phyloP scores from a whole-genome alignment of 2,113 vertebrate species.

The Oreotragus oreotragus region DNA sequence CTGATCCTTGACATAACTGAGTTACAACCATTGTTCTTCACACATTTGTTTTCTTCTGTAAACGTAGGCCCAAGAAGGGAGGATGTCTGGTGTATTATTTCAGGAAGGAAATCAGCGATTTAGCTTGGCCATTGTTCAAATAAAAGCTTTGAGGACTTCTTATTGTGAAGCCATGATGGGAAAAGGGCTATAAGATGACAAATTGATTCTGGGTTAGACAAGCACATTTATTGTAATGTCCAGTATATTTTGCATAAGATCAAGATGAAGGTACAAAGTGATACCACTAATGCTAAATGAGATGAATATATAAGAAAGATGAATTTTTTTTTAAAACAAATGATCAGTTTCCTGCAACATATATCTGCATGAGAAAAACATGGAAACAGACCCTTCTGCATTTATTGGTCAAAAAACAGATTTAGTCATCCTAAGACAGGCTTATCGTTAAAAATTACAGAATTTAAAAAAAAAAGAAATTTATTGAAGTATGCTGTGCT shows the following conservation, averaged over 20 bases:
- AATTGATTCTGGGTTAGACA: neutral
- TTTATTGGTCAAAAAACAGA: neutral
- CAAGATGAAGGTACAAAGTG: neutral
- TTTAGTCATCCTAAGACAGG: neutral
- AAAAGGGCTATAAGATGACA: neutral
- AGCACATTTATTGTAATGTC: neutral
- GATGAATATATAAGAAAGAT: neutral
- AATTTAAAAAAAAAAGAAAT: neutral
- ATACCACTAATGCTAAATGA: neutral
- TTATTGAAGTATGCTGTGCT: neutral
- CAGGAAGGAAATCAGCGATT: neutral
- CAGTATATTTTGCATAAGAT: neutral
- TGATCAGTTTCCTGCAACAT: neutral
- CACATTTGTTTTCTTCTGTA: neutral
- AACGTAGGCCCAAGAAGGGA: neutral
- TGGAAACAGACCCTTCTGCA: neutral
- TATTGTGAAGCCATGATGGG: neutral
- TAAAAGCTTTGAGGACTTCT: neutral
- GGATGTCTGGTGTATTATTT: neutral
- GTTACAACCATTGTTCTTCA: neutral
- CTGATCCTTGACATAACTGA: neutral
- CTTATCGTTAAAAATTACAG: neutral
- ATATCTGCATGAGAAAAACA: neutral
- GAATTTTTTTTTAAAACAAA: conserved; percentile 16
- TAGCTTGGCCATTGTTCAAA: neutral